Evolutionary conservation across 2,888 invertebrate species (phyloP).

Genomic region (Acanthoscelides obtectus): DNA sequence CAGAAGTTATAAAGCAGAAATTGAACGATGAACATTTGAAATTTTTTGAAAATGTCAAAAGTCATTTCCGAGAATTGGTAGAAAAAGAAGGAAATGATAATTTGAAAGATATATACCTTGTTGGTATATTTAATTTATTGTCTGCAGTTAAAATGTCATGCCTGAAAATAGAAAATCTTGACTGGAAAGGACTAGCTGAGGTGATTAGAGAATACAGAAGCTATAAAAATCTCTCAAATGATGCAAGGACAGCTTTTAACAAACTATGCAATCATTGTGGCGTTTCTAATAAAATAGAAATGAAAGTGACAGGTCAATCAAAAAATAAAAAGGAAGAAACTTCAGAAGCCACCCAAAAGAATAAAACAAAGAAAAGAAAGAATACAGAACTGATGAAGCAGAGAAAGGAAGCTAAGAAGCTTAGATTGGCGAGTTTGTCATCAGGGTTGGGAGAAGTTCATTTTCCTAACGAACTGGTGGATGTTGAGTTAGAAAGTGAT

Average conservation of each 20-base stretch:
- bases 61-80: conserved; percentile 41
- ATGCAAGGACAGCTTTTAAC: conserved; percentile 48
- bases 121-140: conserved; percentile 57
- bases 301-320: conserved; percentile 27
- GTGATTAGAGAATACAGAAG: conserved; percentile 42
- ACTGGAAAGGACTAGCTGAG: conserved; percentile 46
- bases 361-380: conserved; percentile 37
- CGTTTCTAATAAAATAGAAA: conserved; percentile 30
- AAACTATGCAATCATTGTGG: conserved; percentile 39
- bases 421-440: conserved; percentile 47
- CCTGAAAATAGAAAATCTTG: conserved; percentile 36
- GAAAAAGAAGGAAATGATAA: conserved; percentile 29
- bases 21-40: conserved; percentile 48
- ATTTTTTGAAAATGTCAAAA: conserved; percentile 47
- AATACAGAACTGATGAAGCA: conserved; percentile 45
- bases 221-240: conserved; percentile 42
- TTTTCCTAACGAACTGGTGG: conserved; percentile 6
- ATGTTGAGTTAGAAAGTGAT: conserved; percentile 9
- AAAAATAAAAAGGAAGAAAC: conserved; percentile 18
- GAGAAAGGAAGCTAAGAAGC: conserved; percentile 49
- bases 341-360: conserved; percentile 21
- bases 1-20: conserved; percentile 23
- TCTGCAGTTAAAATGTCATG: conserved; percentile 49
- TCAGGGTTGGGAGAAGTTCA: conserved; percentile 39
- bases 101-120: conserved; percentile 38